Evolutionary conservation across 92 coral and sea anemone species (phyloP), one percentile per base, ranked within the genome.

Genomic region (Muricea muricata): DNA sequence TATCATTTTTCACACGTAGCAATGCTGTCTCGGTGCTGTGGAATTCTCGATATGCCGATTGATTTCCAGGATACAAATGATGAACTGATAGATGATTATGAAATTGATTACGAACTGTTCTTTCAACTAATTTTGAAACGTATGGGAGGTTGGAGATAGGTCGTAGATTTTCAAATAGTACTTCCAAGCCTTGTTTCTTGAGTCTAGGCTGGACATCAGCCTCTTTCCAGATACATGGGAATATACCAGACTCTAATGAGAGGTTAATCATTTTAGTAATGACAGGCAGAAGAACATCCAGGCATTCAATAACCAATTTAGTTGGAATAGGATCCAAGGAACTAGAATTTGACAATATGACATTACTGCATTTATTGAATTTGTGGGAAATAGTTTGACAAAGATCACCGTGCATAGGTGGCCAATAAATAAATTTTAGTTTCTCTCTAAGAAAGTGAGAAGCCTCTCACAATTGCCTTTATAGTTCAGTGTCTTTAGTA

Each of bases 271-370:
- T 24, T 18, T 18, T 63, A 11, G 70, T 17, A 17, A 63, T 63
- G 12, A 24, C 70, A 11, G 70, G 70, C 14, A 63, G 70, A 18
- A 63, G 70, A 11, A 17, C 70, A 25, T 63, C 70, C 70, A 63
- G 28, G 15, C 70, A 63, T 12, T 24, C 15, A 17, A 11, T 18
- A 13, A 63, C 70, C 31, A 63, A 11, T 24, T 18, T 12, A 63
- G 70, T 63, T 18, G 28, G 32, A 3, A 63, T 24, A 23, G 70
- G 70, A 63, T 63, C 70, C 14, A 17, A 17, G 26, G 70, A 25
- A 63, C 32, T 23, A 11, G 70, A 63, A 4, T 63, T 63, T n/a
- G n/a, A n/a, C n/a, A n/a, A n/a, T n/a, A n/a, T n/a, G n/a, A n/a
- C n/a, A n/a, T n/a, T n/a, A n/a, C n/a, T n/a, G n/a, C n/a, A n/a